Evolutionary conservation across 2,797 vertebrate species (phyloP), one percentile per base, ranked within the genome.

Genomic region (Petrocephalus sullivani): DNA sequence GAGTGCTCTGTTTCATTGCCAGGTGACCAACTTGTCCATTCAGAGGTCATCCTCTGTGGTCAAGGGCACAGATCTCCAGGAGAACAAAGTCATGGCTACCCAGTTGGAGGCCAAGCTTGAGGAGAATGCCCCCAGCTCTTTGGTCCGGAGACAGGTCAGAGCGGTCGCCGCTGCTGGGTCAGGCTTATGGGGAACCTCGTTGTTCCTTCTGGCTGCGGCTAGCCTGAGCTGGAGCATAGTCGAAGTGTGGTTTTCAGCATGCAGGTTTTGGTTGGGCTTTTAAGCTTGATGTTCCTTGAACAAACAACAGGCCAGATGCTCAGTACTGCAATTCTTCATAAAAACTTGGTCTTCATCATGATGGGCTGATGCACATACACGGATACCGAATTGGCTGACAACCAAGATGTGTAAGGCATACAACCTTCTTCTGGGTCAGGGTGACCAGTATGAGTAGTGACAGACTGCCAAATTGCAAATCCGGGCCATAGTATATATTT

Each of bases 41-140:
- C 96, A 94, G 89, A 95, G 94, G 88, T 89, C 92, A 1, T 95
- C 93, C 90, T 91, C 93, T 89, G 91, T 89, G 88, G 96, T 94
- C 8, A 96, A 97, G 8, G 92, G 94, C 0, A 90, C 93, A 41
- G 94, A 96, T 83, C 91, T 93, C 84, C 97, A 93, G 90, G 97
- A 98, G 92, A 99, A 99, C 93, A 98, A 96, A 92, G 98, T 99
- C 67, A 98, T 99, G 98, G 97, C 98, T 4, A 98, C 96, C 41
- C 97, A 98, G 87, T 95, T 99, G 88, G 93, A 96, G 91, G 98
- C 98, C 91, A 98, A 98, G 91, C 98, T 99, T 90, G 98, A 99
- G 92, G 98, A 98, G 92, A 98, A 95, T 86, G 90, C 96, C 0
- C 93, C 95, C 0, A 95, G 93, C 23, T 91, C 92, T 8, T 89